phyloP scores from a whole-genome alignment of 2,888 invertebrate genomes.

The Epiblema foenella region DNA sequence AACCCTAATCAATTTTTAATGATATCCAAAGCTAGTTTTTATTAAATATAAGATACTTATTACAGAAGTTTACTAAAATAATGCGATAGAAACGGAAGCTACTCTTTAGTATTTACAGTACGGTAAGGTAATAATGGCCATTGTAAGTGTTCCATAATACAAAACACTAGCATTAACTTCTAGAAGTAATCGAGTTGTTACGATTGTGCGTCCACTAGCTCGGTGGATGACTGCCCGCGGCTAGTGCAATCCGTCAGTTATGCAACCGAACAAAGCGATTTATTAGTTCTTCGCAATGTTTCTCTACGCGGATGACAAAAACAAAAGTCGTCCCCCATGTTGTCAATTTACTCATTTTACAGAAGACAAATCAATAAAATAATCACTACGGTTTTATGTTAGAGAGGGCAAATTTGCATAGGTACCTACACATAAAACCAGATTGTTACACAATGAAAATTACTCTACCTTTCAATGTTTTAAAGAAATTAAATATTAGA shows the following conservation, averaged over 20 bases:
- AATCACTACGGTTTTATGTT: too few relatives aligned
- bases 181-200: conserved; percentile 11
- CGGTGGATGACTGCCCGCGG: conserved; percentile 20
- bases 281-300: background rate
- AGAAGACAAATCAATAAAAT: too few relatives aligned
- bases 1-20: too few relatives aligned
- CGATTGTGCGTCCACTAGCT: conserved; percentile 19
- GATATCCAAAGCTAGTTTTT: too few relatives aligned
- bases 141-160: conserved; percentile 9
- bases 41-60: background rate
- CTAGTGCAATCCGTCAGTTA: conserved; percentile 33
- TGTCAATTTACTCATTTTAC: too few relatives aligned
- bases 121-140: conserved; percentile 3
- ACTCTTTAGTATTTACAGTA: background rate
- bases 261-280: conserved; percentile 20
- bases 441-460: too few relatives aligned
- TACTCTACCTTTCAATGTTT: too few relatives aligned
- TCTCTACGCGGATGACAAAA: too few relatives aligned
- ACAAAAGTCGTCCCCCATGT: too few relatives aligned
- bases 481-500: too few relatives aligned
- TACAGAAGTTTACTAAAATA: background rate
- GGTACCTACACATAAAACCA: too few relatives aligned
- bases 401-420: too few relatives aligned
- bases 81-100: background rate
- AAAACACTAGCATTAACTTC: conserved; percentile 28